A percentile compares a stretch with the other conserved stretches of the same genome.
These are phyloP conservation scores for Antheraea assamensis DNA, from an alignment of 2,888 invertebrate genomes.

Conservation along the genomic window DNA sequence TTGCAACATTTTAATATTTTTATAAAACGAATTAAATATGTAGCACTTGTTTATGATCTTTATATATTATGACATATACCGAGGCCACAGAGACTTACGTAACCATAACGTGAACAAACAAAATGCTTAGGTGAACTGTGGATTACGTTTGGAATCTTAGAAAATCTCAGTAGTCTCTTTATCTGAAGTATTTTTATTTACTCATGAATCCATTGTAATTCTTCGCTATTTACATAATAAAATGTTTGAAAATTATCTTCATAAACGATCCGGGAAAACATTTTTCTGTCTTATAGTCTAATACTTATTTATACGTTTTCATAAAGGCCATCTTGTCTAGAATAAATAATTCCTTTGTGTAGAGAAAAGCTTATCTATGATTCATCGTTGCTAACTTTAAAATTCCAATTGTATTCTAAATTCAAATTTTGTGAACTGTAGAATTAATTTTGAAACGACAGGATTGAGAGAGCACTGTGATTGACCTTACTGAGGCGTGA, in stretches of 20 bases:
- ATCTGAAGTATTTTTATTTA: constrained; percentile 6
- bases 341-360: not conserved
- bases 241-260: not conserved
- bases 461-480: not conserved
- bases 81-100: constrained; percentile 7
- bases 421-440: not conserved
- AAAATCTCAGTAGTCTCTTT: constrained; percentile 15
- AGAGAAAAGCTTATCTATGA: constrained; percentile 1
- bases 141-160: constrained; percentile 11
- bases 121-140: not conserved
- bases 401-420: constrained; percentile 9
- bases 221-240: constrained; percentile 10
- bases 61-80: constrained; percentile 4
- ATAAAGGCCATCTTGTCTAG: not conserved
- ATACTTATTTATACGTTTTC: not conserved
- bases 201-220: constrained; percentile 4
- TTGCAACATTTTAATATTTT: not conserved
- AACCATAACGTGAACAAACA: constrained; percentile 2
- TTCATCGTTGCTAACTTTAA: constrained; percentile 6
- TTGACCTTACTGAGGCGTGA: constrained; percentile 3
- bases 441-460: not conserved
- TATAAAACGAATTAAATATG: not conserved
- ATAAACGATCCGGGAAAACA: not conserved
- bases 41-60: not conserved
- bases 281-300: not conserved